Evolutionary conservation across 2,888 invertebrate genomes (phyloP).

Genomic region (Gandaritis pyraliata): DNA sequence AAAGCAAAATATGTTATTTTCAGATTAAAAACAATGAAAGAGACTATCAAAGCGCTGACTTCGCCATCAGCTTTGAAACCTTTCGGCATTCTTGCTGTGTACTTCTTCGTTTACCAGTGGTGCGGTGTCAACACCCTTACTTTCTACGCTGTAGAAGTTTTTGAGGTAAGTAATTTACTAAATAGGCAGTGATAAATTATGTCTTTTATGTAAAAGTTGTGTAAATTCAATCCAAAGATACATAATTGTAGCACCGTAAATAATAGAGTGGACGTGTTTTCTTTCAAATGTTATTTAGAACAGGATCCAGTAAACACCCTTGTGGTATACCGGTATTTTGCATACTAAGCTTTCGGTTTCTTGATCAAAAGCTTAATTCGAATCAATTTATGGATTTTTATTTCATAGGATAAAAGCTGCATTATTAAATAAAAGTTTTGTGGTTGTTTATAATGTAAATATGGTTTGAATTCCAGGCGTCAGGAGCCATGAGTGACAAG

Average conservation of each 20-base stretch:
- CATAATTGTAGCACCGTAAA: no score
- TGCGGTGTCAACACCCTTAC: constrained; percentile 88
- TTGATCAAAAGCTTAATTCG: constrained; percentile 5
- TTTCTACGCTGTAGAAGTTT: constrained; percentile 88
- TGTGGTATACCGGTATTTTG: constrained; percentile 11
- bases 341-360: background rate
- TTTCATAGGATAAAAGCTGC: no score
- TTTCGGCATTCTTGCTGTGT: constrained; percentile 84
- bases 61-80: constrained; percentile 87
- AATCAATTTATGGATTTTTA: background rate
- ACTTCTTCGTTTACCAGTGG: constrained; percentile 89
- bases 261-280: background rate
- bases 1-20: no score
- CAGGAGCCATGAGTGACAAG: constrained; percentile 84
- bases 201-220: no score
- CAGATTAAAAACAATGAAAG: constrained; percentile 76
- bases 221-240: no score
- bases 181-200: no score
- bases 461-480: constrained; percentile 65
- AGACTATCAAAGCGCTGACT: constrained; percentile 83
- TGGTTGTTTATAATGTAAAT: background rate
- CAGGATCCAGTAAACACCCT: constrained; percentile 7
- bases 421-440: no score
- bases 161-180: constrained; percentile 68
- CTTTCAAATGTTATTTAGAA: background rate